These are phyloP conservation scores for Acipenser transmontanus DNA, from an alignment of 2,797 vertebrate species.

Conservation along the genomic window DNA sequence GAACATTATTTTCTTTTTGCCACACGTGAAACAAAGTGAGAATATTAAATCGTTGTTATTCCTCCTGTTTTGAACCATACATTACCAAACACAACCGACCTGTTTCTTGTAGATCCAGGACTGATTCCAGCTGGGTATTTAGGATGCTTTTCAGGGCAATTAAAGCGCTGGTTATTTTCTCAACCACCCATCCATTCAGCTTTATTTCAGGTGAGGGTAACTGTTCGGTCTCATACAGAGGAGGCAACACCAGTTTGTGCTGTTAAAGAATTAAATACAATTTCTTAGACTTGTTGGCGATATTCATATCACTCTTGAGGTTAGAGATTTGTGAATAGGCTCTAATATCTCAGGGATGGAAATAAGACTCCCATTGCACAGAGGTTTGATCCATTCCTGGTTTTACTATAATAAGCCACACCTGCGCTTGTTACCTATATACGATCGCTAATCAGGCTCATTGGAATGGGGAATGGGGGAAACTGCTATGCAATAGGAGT, in stretches of 20 bases:
- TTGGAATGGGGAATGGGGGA: no score
- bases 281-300: neutral
- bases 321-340: neutral
- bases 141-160: constrained; percentile 13
- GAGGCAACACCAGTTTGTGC: constrained; percentile 6
- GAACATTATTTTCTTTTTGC: constrained; percentile 4
- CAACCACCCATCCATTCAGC: constrained; percentile 15
- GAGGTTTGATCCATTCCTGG: no score
- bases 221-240: neutral
- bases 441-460: no score
- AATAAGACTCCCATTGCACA: no score
- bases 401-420: no score
- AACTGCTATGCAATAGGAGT: no score
- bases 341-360: neutral
- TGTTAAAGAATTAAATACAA: neutral
- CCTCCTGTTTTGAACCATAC: neutral
- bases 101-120: neutral
- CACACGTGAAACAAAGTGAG: no score
- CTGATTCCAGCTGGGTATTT: constrained; percentile 12
- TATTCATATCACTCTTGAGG: no score
- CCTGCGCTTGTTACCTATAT: no score
- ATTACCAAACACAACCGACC: no score
- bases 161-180: constrained; percentile 16
- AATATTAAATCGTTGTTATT: neutral
- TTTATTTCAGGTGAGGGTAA: constrained; percentile 12